Conservation (phyloP, 64 coral and sea anemone genomes). For the Montipora efflorescens region DNA sequence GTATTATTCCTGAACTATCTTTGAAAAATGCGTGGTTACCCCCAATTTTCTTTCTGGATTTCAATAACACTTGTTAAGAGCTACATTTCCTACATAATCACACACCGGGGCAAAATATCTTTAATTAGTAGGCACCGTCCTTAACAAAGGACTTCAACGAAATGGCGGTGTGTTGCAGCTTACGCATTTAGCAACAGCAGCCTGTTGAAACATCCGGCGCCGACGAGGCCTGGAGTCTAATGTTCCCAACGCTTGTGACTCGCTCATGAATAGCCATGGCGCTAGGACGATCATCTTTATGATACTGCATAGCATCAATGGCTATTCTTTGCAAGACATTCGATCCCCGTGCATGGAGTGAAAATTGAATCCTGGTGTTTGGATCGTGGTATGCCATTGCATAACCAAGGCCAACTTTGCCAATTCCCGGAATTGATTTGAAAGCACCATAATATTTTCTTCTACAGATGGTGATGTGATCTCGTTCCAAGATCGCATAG, state of each 20-base stretch:
- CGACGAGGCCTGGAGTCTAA: not conserved
- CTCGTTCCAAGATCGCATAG: constrained; percentile 74
- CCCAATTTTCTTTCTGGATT: no score
- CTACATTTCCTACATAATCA: no score
- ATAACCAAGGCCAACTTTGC: constrained; percentile 72
- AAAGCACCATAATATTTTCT: constrained; percentile 74
- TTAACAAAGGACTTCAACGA: no score
- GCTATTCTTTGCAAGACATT: constrained; percentile 44
- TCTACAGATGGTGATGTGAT: not conserved
- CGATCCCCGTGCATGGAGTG: constrained; percentile 34
- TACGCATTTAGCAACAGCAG: not conserved
- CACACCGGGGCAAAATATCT: no score
- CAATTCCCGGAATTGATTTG: not conserved
- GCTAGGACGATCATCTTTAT: constrained; percentile 41
- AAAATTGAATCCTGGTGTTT: constrained; percentile 8
- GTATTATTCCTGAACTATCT: no score
- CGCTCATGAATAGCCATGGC: not conserved
- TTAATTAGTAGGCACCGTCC: no score
- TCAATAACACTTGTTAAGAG: no score
- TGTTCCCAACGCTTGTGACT: not conserved
- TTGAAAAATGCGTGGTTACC: no score
- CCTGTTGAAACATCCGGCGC: not conserved
- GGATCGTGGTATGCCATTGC: constrained; percentile 44
- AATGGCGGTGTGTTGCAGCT: not conserved
- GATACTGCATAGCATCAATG: constrained; percentile 43